Conservation (phyloP, 1,140 invertebrate genomes). For the Neodiprion lecontei region DNA sequence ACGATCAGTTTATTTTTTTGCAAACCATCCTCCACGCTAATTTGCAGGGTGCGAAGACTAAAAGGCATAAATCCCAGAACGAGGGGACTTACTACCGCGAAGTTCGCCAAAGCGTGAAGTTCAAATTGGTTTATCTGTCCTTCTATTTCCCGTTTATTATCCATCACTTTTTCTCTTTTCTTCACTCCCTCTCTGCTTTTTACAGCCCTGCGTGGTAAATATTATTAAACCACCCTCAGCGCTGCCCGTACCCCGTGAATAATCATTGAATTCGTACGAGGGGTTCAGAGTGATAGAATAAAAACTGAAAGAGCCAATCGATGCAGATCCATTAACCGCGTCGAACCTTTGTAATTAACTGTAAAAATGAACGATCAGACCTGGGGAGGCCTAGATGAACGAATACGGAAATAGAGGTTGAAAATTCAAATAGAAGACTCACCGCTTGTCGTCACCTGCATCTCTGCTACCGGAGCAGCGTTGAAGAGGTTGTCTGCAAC, state of each 20-base stretch:
- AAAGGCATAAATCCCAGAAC: too few relatives aligned
- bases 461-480: not conserved
- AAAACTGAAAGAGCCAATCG: not conserved
- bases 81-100: too few relatives aligned
- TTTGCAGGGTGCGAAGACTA: too few relatives aligned
- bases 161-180: too few relatives aligned
- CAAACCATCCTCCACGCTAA: too few relatives aligned
- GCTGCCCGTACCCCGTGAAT: not conserved
- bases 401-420: not conserved
- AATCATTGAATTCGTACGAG: not conserved
- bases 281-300: not conserved
- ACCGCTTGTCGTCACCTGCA: not conserved
- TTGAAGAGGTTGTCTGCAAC: not conserved
- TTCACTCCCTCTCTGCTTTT: too few relatives aligned
- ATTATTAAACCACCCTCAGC: not conserved
- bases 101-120: too few relatives aligned
- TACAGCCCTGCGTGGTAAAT: not conserved
- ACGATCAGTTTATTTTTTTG: too few relatives aligned
- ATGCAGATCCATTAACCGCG: not conserved
- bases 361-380: not conserved
- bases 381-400: not conserved
- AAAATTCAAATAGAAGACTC: not conserved
- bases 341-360: not conserved
- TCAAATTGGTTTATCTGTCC: too few relatives aligned
- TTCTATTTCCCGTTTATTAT: too few relatives aligned